These are phyloP conservation scores for Corythoichthys haematopterus DNA, from an alignment of 2,113 vertebrate species.

Conservation along the genomic window DNA sequence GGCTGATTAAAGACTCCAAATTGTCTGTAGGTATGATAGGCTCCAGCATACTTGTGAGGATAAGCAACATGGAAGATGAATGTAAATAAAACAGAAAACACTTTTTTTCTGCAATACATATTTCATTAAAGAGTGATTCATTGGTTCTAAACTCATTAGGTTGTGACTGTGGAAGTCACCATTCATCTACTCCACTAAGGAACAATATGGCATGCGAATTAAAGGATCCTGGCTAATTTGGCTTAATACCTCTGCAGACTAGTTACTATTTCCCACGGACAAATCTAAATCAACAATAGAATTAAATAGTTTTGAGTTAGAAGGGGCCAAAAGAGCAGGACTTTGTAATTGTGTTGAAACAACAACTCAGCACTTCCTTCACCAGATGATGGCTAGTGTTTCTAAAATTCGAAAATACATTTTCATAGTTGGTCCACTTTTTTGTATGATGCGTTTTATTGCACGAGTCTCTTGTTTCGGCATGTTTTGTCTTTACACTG, in stretches of 20 bases:
- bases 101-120: neutral
- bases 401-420: too few relatives aligned
- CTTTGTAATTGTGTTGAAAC: neutral
- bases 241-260: conserved; percentile 4
- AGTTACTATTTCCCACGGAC: conserved; percentile 14
- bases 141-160: neutral
- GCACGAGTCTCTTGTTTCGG: too few relatives aligned
- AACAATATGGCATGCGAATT: neutral
- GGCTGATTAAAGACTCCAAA: too few relatives aligned
- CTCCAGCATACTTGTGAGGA: too few relatives aligned
- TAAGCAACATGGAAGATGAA: too few relatives aligned
- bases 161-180: neutral
- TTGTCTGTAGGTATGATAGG: too few relatives aligned
- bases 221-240: neutral
- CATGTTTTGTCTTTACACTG: too few relatives aligned
- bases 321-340: neutral
- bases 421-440: too few relatives aligned
- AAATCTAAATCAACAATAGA: conserved; percentile 18
- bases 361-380: neutral
- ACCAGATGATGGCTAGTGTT: neutral
- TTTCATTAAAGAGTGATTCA: neutral
- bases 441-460: too few relatives aligned
- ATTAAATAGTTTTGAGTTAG: neutral
- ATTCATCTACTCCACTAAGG: too few relatives aligned
- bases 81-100: neutral